phyloP scores from a whole-genome alignment of 2,888 invertebrate genomes.

The Drosophila eohydei region DNA sequence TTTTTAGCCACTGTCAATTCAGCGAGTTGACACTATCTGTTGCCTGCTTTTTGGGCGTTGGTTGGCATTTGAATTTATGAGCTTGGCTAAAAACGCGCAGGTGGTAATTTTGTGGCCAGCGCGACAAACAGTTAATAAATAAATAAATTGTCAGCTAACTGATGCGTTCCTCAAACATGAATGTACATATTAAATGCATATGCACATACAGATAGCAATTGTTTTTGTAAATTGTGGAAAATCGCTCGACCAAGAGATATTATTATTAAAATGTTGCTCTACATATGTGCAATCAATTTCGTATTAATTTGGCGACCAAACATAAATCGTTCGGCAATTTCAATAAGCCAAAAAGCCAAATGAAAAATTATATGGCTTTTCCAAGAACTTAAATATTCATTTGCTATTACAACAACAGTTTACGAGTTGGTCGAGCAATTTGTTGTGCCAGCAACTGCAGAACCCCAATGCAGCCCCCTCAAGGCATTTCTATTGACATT shows the following conservation, averaged over 20 bases:
- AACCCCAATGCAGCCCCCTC: too few species aligned
- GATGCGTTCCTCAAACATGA: slow-evolving; percentile 20
- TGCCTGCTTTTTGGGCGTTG: slow-evolving; percentile 22
- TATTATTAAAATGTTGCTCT: slow-evolving; percentile 45
- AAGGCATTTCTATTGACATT: slow-evolving; percentile 39
- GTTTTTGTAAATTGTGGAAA: slow-evolving; percentile 15
- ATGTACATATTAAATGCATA: slow-evolving; percentile 3
- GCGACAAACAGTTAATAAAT: slow-evolving; percentile 67
- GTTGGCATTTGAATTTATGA: slow-evolving; percentile 57
- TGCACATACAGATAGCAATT: slow-evolving; percentile 3
- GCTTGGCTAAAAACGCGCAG: slow-evolving; percentile 57
- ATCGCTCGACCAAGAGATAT: slow-evolving; percentile 32
- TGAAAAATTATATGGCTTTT: slow-evolving; percentile 74
- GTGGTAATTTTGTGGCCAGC: slow-evolving; percentile 77
- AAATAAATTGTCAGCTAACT: slow-evolving; percentile 45
- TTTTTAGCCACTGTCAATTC: slow-evolving; percentile 7
- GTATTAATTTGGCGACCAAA: slow-evolving; percentile 66
- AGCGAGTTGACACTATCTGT: slow-evolving; percentile 31
- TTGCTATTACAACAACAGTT: slow-evolving; percentile 71
- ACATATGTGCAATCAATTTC: slow-evolving; percentile 68
- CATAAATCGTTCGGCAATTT: slow-evolving; percentile 65
- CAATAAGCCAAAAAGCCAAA: slow-evolving; percentile 72
- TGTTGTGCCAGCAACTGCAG: slow-evolving; percentile 19
- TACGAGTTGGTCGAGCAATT: slow-evolving; percentile 55
- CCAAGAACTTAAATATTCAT: slow-evolving; percentile 71